Conservation (phyloP, 2,888 invertebrate genomes). For the Mythimna impura region DNA sequence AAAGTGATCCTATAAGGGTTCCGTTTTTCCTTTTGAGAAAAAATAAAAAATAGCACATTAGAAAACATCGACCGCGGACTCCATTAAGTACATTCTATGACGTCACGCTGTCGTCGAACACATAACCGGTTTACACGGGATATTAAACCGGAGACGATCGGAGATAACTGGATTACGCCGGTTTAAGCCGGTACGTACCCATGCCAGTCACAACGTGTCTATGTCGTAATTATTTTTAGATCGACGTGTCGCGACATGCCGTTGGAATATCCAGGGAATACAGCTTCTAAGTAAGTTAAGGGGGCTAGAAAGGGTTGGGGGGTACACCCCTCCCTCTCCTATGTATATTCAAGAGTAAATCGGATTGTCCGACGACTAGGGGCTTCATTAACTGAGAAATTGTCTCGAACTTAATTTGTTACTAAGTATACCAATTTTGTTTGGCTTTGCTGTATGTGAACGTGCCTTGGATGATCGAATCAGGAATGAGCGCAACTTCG, state of each 20-base stretch:
- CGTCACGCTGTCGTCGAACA: conserved; percentile 11
- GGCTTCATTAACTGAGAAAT: background rate
- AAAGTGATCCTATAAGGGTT: no score
- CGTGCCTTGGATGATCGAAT: no score
- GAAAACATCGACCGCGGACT: background rate
- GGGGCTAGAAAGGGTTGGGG: background rate
- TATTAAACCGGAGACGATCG: conserved; percentile 42
- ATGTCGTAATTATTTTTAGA: conserved; percentile 43
- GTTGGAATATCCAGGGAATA: conserved; percentile 24
- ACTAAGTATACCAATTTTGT: background rate
- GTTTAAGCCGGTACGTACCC: conserved; percentile 16
- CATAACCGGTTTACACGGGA: conserved; percentile 49
- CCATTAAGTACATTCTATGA: conserved; percentile 20
- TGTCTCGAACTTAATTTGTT: background rate
- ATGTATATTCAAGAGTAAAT: conserved; percentile 9
- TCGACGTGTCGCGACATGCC: conserved; percentile 8
- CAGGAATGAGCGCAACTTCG: no score
- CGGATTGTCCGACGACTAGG: conserved; percentile 6
- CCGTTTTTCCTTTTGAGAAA: no score
- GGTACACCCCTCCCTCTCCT: no score
- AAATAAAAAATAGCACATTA: background rate
- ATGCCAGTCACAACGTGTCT: conserved; percentile 34
- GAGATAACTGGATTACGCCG: conserved; percentile 53
- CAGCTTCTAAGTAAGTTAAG: conserved; percentile 8
- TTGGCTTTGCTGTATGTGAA: no score